phyloP scores from a whole-genome alignment of 2,888 invertebrate species.

The Eudemis profundana region DNA sequence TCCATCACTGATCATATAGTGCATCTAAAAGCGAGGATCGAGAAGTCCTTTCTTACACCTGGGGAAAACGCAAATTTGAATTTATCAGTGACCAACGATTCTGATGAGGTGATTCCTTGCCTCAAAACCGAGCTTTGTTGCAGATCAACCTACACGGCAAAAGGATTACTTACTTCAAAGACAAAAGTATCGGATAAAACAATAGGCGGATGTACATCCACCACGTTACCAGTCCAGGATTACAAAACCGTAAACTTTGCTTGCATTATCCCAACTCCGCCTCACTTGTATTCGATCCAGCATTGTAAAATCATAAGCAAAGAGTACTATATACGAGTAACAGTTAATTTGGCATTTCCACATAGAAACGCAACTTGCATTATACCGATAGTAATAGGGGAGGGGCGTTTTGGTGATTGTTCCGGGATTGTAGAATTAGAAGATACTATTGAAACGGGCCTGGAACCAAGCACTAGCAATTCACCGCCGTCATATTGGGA shows the following conservation, averaged over 20 bases:
- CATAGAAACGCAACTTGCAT: conserved; percentile 30
- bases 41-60: conserved; percentile 35
- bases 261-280: conserved; percentile 16
- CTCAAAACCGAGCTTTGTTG: conserved; percentile 22
- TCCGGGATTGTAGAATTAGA: conserved; percentile 28
- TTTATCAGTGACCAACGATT: conserved; percentile 28
- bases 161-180: conserved; percentile 9
- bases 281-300: conserved; percentile 38
- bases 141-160: conserved; percentile 27
- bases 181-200: conserved; percentile 27
- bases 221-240: background rate
- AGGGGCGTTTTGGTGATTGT: conserved; percentile 32
- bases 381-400: conserved; percentile 41
- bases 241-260: conserved; percentile 15
- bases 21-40: conserved; percentile 31
- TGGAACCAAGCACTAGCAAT: conserved; percentile 1
- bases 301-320: conserved; percentile 31
- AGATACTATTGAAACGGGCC: conserved; percentile 13
- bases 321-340: conserved; percentile 32
- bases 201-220: background rate
- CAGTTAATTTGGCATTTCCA: conserved; percentile 24
- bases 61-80: conserved; percentile 35
- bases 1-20: conserved; percentile 52
- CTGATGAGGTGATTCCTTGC: conserved; percentile 16
- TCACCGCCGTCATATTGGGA: conserved; percentile 51